A percentile compares a stretch with the other conserved stretches of the same genome.
These are phyloP conservation scores for Erythrocercus mccallii DNA, from an alignment of 2,113 vertebrate genomes.

Conservation along the genomic window DNA sequence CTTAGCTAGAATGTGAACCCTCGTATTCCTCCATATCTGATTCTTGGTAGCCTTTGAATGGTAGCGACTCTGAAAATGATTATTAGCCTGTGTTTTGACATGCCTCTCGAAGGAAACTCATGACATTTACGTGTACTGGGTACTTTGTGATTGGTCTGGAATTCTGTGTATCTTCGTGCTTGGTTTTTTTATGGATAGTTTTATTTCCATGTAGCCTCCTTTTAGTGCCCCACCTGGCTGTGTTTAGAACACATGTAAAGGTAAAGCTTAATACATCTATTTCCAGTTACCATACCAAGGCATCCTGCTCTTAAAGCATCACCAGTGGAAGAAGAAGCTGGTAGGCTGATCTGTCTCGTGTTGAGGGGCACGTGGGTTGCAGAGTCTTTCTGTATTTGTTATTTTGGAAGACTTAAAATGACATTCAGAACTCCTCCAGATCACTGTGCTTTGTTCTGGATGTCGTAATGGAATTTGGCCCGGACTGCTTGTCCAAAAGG, in stretches of 20 bases:
- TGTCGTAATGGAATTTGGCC: not conserved
- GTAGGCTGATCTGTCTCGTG: slow-evolving; percentile 6
- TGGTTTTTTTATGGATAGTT: not conserved
- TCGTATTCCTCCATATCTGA: not conserved
- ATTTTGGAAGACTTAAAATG: not conserved
- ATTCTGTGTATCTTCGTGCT: not conserved
- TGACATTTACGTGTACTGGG: not conserved
- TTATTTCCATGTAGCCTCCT: not conserved
- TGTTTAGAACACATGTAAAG: not conserved
- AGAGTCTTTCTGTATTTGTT: not conserved
- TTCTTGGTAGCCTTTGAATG: not conserved
- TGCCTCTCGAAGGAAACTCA: not conserved
- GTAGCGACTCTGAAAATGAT: not conserved
- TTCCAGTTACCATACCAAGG: not conserved
- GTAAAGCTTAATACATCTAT: not conserved
- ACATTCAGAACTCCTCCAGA: not conserved
- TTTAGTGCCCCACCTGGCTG: not conserved
- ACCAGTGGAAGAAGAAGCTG: not conserved
- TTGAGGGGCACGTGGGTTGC: not conserved
- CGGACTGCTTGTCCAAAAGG: not conserved
- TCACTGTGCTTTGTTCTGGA: not conserved
- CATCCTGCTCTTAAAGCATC: slow-evolving; percentile 19
- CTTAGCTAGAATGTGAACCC: not conserved
- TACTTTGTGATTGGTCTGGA: not conserved
- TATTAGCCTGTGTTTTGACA: not conserved